Percentiles rank a stretch among this genome's conserved stretches.
Evolutionary conservation across 92 coral and sea anemone genomes (phyloP).

Genomic region (Palythoa caribaeorum): DNA sequence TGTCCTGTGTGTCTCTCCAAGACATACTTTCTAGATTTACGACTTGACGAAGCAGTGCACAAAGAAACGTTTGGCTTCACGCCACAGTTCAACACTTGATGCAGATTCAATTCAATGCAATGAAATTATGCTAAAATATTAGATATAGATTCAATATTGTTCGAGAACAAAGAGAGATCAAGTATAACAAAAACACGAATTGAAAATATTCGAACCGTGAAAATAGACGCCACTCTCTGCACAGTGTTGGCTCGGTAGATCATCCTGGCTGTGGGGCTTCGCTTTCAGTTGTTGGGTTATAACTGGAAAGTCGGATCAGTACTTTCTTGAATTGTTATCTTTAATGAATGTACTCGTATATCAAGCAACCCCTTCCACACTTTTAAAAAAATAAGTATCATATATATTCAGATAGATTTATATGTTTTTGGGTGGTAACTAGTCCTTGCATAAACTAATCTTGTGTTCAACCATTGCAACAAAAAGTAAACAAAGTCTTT

Average conservation of each 20-base stretch:
- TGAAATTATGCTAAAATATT: neutral
- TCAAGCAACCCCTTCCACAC: too few relatives aligned
- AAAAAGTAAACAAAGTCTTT: too few relatives aligned
- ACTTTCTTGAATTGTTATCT: too few relatives aligned
- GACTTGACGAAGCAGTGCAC: neutral
- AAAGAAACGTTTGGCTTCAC: too few relatives aligned
- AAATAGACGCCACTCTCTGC: neutral
- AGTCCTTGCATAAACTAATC: too few relatives aligned
- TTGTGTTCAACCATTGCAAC: too few relatives aligned
- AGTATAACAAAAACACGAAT: neutral
- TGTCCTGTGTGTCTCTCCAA: constrained; percentile 32
- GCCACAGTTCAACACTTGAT: neutral
- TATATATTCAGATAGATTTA: too few relatives aligned
- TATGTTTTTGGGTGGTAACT: too few relatives aligned
- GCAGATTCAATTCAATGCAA: neutral
- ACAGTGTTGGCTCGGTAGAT: neutral
- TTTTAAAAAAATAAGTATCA: too few relatives aligned
- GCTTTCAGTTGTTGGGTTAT: too few relatives aligned
- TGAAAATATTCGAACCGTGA: neutral
- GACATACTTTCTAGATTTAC: constrained; percentile 8
- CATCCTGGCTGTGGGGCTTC: neutral
- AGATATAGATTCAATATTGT: neutral
- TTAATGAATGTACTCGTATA: too few relatives aligned
- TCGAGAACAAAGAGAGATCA: neutral
- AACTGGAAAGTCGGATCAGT: too few relatives aligned